Base-by-base conservation (phyloP, 1,140 invertebrate species). In the Calliphora vicina region DNA sequence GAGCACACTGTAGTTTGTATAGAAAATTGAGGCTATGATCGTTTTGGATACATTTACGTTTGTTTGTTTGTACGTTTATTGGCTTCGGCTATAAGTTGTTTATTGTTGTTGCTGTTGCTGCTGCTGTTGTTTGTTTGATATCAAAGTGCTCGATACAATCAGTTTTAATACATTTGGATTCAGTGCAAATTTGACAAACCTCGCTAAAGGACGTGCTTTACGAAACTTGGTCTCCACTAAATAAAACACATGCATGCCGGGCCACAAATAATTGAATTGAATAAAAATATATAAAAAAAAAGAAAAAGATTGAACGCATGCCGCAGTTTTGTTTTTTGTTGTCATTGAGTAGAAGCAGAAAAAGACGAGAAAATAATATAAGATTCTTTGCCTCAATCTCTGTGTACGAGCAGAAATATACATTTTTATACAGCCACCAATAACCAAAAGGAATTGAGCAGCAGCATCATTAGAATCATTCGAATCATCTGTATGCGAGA, bases 131-230 rank as follows among this genome's bases (percentile, higher is more conserved):
- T 67, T 67, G 20, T 50, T 23, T 67, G 50, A 67, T 67, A 23
- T 67, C 61, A n/a, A 67, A 23, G 61, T 78, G 35, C 74, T 78
- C 74, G 74, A 78, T 78, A 43, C 35, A 43, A 78, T 78, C 74
- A 78, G 17, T 43, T 43, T 43, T 12, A 45, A 78, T 78, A 42
- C 35, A 78, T 45, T 78, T 76, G n/a, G 35, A 78, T 78, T 78
- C 74, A 78, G 74, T 78, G 74, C 74, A 78, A 78, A 78, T 78
- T 78, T 45, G 74, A 78, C 74, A 78, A 78, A 78, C 74, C n/a
- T 43, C 74, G 74, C 35, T 43, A 43, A n/a, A 35, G 74, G 74
- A 78, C 74, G 74, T 43, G 74, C 42, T 78, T 78, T 67, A 67
- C 61, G 61, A 67, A 10, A 67, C 10, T 67, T 23, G 61, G 61